These are phyloP conservation scores for Megalops atlanticus DNA, from an alignment of 2,113 vertebrate species.

Conservation along the genomic window DNA sequence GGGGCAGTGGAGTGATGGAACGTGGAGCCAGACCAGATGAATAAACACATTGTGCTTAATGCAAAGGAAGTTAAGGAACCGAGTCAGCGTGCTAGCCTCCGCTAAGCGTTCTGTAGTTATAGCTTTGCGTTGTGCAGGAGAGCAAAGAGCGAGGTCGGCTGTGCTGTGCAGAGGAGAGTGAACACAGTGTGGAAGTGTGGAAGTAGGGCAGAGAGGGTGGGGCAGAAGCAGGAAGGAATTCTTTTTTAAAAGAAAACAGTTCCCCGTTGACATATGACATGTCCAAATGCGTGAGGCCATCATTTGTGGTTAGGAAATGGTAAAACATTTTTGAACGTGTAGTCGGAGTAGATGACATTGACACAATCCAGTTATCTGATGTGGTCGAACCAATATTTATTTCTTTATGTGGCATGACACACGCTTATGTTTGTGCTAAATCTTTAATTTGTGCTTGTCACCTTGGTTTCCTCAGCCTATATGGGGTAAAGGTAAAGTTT, in stretches of 20 bases:
- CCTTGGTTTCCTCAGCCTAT: background rate
- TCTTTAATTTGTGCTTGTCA: background rate
- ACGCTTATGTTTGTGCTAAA: background rate
- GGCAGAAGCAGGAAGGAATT: background rate
- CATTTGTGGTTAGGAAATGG: background rate
- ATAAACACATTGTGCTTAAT: background rate
- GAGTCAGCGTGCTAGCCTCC: background rate
- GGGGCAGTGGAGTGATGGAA: background rate
- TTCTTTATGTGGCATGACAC: background rate
- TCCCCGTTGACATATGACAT: background rate
- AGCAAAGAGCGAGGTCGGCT: slow-evolving; percentile 10
- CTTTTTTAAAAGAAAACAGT: background rate
- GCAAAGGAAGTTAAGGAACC: background rate
- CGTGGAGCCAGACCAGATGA: background rate
- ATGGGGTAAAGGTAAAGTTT: background rate
- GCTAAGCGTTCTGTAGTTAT: background rate
- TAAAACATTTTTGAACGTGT: background rate
- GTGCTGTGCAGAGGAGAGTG: background rate
- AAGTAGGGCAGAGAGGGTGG: background rate
- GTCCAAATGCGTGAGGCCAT: background rate
- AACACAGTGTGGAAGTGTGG: background rate
- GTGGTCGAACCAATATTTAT: background rate
- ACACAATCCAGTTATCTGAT: background rate
- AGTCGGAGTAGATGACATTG: background rate
- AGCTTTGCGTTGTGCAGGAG: background rate